Evolutionary conservation across 2,888 invertebrate genomes (phyloP).

Genomic region (Carcina quercana): DNA sequence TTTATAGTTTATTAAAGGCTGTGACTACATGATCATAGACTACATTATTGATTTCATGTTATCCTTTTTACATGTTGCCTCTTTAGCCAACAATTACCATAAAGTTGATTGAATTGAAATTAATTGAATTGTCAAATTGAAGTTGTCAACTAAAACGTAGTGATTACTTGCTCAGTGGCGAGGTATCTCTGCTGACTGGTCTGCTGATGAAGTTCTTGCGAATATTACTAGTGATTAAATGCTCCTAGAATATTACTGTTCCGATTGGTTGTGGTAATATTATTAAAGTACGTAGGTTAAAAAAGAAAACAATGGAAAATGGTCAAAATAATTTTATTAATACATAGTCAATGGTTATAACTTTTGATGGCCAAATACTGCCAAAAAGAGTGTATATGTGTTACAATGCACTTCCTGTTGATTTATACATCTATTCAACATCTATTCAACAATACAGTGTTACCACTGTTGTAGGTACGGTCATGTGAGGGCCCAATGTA

Average conservation of each 20-base stretch:
- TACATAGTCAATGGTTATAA: background rate
- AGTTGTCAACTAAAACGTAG: too few species aligned
- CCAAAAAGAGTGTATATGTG: slow-evolving; percentile 1
- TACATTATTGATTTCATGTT: too few species aligned
- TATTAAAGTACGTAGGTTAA: background rate
- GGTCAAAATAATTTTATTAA: background rate
- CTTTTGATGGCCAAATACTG: slow-evolving; percentile 2
- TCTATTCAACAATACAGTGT: slow-evolving; percentile 14
- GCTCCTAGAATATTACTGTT: too few species aligned
- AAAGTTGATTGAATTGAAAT: too few species aligned
- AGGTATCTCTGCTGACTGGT: background rate
- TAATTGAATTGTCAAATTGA: too few species aligned
- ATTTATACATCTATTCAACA: slow-evolving; percentile 13
- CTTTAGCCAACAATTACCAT: too few species aligned
- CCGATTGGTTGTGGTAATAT: background rate
- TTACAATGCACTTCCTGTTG: slow-evolving; percentile 5
- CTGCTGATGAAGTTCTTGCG: background rate
- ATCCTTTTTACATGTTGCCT: too few species aligned
- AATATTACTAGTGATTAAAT: too few species aligned
- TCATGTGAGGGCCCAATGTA: slow-evolving; percentile 10
- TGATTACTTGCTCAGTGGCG: too few species aligned
- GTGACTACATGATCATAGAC: too few species aligned
- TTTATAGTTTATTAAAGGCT: too few species aligned
- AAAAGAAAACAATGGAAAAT: background rate
- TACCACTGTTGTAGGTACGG: slow-evolving; percentile 12